Evolutionary conservation across 2,113 vertebrate genomes (phyloP).

Genomic region (Dicrurus megarhynchus): DNA sequence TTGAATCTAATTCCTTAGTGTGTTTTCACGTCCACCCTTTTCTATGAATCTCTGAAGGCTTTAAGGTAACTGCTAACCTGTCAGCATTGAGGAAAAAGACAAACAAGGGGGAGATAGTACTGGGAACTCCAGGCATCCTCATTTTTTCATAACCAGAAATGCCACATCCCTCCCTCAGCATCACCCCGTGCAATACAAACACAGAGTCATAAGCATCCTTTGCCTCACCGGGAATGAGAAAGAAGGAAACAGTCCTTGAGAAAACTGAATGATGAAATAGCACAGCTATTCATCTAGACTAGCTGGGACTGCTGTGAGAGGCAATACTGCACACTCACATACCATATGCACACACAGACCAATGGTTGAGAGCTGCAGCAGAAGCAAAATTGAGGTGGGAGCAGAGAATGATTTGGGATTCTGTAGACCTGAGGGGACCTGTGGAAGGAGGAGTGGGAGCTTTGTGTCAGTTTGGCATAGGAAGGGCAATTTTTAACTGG

Average conservation of each 20-base stretch:
- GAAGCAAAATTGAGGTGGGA: background rate
- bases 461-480: background rate
- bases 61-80: background rate
- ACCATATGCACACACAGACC: background rate
- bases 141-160: background rate
- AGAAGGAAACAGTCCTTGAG: background rate
- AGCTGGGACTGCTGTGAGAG: background rate
- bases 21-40: background rate
- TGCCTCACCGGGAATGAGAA: background rate
- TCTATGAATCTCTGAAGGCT: background rate
- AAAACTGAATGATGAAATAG: background rate
- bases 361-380: background rate
- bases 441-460: background rate
- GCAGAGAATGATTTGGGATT: background rate
- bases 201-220: background rate
- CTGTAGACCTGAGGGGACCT: background rate
- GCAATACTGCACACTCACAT: background rate
- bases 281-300: background rate
- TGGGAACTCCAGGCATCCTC: background rate
- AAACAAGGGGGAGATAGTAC: background rate
- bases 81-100: background rate
- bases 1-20: background rate
- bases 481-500: background rate
- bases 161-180: background rate
- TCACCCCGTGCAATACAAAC: rapidly evolving